Percentiles rank a stretch among this genome's conserved stretches.
Evolutionary conservation across 2,797 vertebrate genomes (phyloP).

Genomic region (Myotis findleyi): DNA sequence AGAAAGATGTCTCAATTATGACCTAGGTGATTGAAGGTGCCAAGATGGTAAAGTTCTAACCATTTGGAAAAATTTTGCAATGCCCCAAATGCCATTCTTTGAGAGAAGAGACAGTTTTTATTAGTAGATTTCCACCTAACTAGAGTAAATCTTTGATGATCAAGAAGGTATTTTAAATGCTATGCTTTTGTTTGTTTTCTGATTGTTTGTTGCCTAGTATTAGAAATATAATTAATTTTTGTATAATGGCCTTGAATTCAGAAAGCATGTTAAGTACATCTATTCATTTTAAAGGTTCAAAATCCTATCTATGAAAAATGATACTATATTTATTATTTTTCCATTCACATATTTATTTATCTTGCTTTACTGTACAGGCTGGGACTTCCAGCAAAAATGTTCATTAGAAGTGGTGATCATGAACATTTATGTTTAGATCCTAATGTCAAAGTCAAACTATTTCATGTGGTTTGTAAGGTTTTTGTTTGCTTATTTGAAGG

Average conservation of each 20-base stretch:
- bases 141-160: not conserved
- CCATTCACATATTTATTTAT: not conserved
- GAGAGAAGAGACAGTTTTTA: not conserved
- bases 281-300: not conserved
- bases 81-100: not conserved
- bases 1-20: not conserved
- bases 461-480: not conserved
- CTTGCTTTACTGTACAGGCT: not conserved
- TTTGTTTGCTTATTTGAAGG: not conserved
- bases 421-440: not conserved
- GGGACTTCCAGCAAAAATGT: not conserved
- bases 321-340: not conserved
- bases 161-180: not conserved
- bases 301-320: not conserved
- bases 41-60: not conserved
- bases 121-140: not conserved
- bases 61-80: not conserved
- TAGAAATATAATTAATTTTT: not conserved
- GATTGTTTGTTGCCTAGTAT: not conserved
- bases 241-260: slow-evolving; percentile 4
- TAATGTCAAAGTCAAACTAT: not conserved
- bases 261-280: not conserved
- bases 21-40: not conserved
- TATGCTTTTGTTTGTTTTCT: not conserved
- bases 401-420: not conserved